Evolutionary conservation across 2,888 invertebrate species (phyloP).

Genomic region (Caenorhabditis sinica): DNA sequence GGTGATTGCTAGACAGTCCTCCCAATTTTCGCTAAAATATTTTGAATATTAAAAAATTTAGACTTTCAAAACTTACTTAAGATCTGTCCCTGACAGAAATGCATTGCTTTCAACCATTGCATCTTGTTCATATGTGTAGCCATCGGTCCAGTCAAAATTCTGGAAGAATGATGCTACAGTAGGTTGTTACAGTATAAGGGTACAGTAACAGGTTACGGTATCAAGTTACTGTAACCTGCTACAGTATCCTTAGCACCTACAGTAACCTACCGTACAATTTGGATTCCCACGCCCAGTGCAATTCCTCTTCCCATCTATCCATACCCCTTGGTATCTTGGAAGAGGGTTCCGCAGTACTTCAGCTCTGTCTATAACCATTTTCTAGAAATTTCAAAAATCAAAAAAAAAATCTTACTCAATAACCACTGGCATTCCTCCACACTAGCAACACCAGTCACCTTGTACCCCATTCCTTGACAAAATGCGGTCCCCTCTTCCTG

Average conservation of each 20-base stretch:
- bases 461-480: neutral
- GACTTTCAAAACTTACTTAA: too few relatives aligned
- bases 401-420: neutral
- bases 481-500: neutral
- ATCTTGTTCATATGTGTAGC: neutral
- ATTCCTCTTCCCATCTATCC: too few relatives aligned
- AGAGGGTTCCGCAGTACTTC: too few relatives aligned
- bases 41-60: neutral
- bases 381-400: neutral
- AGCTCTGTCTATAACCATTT: too few relatives aligned
- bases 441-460: neutral
- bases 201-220: too few relatives aligned
- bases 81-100: neutral
- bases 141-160: conserved; percentile 14
- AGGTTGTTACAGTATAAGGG: too few relatives aligned
- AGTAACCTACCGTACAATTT: neutral
- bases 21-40: neutral
- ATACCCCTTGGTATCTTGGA: neutral
- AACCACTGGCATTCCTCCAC: neutral
- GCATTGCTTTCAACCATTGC: neutral
- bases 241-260: neutral
- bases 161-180: too few relatives aligned
- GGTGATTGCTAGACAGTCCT: neutral
- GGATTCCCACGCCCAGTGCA: neutral
- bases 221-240: neutral